These are phyloP conservation scores for Fistularia tabacaria DNA, from an alignment of 2,797 vertebrate species.

Conservation along the genomic window DNA sequence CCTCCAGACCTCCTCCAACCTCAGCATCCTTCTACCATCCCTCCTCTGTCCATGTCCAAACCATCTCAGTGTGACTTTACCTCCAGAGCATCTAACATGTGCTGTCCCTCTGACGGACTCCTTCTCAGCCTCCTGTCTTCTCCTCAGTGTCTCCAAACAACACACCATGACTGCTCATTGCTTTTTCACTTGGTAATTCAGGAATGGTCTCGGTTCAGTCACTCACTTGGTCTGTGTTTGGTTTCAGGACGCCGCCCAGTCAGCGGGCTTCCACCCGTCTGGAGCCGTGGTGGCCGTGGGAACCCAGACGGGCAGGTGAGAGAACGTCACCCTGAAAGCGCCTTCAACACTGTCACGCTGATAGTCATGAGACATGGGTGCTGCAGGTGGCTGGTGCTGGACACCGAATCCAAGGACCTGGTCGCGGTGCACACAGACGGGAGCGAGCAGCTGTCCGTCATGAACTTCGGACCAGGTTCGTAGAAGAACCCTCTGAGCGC, in stretches of 20 bases:
- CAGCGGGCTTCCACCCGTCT: slow-evolving; percentile 93
- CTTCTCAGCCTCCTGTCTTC: no score
- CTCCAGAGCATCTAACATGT: no score
- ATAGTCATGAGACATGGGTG: background rate
- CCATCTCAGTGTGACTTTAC: no score
- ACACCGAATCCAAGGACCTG: slow-evolving; percentile 94
- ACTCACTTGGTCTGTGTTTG: slow-evolving; percentile 5
- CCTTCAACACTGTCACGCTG: background rate
- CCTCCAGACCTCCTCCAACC: no score
- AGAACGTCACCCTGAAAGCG: background rate
- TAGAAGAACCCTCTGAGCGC: background rate
- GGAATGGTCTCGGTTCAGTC: background rate
- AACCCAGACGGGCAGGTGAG: slow-evolving; percentile 91
- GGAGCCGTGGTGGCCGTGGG: slow-evolving; percentile 92
- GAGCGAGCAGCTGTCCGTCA: slow-evolving; percentile 93
- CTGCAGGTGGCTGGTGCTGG: slow-evolving; percentile 96
- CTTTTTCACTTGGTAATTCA: background rate
- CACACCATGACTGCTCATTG: background rate
- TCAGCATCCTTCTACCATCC: no score
- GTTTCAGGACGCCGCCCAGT: slow-evolving; percentile 89
- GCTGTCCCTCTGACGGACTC: no score
- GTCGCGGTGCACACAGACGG: slow-evolving; percentile 97
- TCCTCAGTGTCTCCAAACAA: no score
- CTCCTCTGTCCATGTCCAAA: no score
- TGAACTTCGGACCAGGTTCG: slow-evolving; percentile 90